phyloP scores from a whole-genome alignment of 2,797 vertebrate genomes.

The Cetoscarus ocellatus region DNA sequence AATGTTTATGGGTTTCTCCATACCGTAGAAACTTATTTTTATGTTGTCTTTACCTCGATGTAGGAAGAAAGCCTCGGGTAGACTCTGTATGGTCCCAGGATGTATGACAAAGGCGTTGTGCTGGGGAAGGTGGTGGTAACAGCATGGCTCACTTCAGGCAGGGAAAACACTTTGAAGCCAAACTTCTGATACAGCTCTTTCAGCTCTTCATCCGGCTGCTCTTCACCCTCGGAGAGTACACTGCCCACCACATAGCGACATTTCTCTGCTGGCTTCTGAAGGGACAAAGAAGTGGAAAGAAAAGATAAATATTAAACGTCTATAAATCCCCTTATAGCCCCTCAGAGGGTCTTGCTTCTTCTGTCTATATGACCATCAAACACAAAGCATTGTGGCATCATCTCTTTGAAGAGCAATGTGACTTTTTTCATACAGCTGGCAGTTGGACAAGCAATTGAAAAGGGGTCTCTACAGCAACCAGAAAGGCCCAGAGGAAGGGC shows the following conservation, averaged over 20 bases:
- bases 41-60: conserved; percentile 88
- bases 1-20: not conserved
- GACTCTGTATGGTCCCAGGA: conserved; percentile 90
- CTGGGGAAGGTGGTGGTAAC: conserved; percentile 92
- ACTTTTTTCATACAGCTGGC: not conserved
- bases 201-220: conserved; percentile 86
- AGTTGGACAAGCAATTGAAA: not conserved
- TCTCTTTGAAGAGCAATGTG: conserved; percentile 3
- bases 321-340: conserved; percentile 1
- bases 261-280: conserved; percentile 89
- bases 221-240: conserved; percentile 92
- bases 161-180: conserved; percentile 93
- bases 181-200: conserved; percentile 90
- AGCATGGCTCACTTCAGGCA: conserved; percentile 94
- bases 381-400: not conserved
- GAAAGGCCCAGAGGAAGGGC: not conserved
- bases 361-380: not conserved
- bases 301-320: not conserved
- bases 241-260: conserved; percentile 93
- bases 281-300: conserved; percentile 7
- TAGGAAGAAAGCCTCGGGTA: conserved; percentile 90
- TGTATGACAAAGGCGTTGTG: conserved; percentile 89
- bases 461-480: no score
- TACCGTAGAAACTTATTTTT: not conserved
- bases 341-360: not conserved